phyloP scores from a whole-genome alignment of 2,797 vertebrate genomes.

The Eupleurogrammus muticus region DNA sequence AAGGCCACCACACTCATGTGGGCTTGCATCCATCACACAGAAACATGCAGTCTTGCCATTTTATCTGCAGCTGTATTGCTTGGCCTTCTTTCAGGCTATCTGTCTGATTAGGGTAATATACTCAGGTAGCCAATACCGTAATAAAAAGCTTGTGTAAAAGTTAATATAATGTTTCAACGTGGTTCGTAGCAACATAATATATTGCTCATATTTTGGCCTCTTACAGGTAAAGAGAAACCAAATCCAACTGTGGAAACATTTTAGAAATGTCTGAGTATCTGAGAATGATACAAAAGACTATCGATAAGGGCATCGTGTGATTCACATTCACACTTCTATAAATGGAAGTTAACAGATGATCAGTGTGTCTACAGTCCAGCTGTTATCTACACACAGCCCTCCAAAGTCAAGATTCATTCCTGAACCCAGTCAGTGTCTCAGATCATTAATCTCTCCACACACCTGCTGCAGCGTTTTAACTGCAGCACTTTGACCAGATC shows the following conservation, averaged over 20 bases:
- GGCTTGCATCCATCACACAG: constrained; percentile 5
- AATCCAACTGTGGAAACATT: too few species aligned
- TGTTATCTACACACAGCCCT: neutral
- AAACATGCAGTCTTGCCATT: neutral
- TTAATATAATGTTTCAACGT: too few species aligned
- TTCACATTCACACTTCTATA: neutral
- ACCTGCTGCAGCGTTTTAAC: neutral
- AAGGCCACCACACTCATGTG: neutral
- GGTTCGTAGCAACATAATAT: neutral
- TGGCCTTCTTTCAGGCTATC: neutral
- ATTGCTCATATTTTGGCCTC: neutral
- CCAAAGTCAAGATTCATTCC: neutral
- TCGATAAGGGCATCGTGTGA: neutral
- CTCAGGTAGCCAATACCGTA: neutral
- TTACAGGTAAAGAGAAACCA: neutral
- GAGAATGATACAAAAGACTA: too few species aligned
- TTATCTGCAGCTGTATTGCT: neutral
- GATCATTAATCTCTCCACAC: neutral
- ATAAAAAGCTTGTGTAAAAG: neutral
- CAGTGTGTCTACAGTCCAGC: neutral
- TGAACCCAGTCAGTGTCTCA: neutral
- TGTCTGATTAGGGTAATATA: neutral
- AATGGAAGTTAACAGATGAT: neutral
- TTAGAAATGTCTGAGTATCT: neutral
- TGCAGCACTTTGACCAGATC: neutral